phyloP scores from a whole-genome alignment of 1,140 invertebrate genomes.

The Charaxes varanes region DNA sequence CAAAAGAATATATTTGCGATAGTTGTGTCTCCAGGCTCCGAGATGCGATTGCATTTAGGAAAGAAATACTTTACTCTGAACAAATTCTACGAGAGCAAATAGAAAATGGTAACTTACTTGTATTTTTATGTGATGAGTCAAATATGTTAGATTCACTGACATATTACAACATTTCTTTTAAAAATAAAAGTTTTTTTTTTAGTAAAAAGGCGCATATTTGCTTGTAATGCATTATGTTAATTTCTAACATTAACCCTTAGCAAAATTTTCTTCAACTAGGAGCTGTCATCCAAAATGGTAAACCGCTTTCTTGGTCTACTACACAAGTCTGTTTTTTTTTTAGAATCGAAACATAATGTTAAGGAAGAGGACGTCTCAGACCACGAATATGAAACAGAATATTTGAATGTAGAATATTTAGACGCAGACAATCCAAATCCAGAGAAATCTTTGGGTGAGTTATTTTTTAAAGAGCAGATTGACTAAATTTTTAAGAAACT shows the following conservation, averaged over 20 bases:
- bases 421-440: conserved; percentile 11
- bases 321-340: too few relatives aligned
- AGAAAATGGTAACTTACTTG: conserved; percentile 7
- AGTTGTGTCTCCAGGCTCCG: conserved; percentile 16
- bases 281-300: too few relatives aligned
- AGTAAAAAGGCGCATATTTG: too few relatives aligned
- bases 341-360: conserved; percentile 1
- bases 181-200: too few relatives aligned
- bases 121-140: not conserved
- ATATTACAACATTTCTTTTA: not conserved
- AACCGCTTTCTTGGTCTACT: too few relatives aligned
- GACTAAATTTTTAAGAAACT: too few relatives aligned
- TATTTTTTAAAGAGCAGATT: too few relatives aligned
- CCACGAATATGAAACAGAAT: conserved; percentile 16
- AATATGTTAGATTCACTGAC: not conserved
- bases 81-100: conserved; percentile 10
- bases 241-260: too few relatives aligned
- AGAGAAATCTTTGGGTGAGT: not conserved
- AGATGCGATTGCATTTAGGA: conserved; percentile 24
- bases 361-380: conserved; percentile 20
- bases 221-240: too few relatives aligned
- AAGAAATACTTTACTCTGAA: conserved; percentile 20
- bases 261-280: too few relatives aligned
- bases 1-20: conserved; percentile 20
- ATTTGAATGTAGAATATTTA: conserved; percentile 19